Conservation (phyloP, 2,888 invertebrate genomes). For the Pseudococcus longispinus region DNA sequence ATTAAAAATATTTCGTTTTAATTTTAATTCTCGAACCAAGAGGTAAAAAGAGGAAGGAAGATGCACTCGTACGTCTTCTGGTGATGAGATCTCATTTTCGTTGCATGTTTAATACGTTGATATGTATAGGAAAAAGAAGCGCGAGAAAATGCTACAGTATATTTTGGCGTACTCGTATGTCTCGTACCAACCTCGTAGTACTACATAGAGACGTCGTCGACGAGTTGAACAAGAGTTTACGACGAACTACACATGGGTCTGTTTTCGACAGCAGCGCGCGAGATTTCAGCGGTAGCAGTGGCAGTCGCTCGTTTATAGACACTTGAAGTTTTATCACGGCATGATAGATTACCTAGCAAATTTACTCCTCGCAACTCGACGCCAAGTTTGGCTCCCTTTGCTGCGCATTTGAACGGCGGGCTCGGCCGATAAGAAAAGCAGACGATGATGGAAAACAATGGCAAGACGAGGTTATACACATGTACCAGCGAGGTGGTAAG, state of each 20-base stretch:
- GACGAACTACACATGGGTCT: constrained; percentile 9
- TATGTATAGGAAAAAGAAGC: too few species aligned
- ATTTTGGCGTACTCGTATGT: not conserved
- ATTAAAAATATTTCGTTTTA: too few species aligned
- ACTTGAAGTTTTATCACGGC: constrained; percentile 15
- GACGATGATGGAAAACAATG: constrained; percentile 31
- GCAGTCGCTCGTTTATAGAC: not conserved
- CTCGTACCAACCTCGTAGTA: not conserved
- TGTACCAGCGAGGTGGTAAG: not conserved
- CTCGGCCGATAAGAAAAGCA: not conserved
- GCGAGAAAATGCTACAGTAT: not conserved
- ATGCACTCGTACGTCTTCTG: too few species aligned
- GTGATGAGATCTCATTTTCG: too few species aligned
- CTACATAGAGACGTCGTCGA: not conserved
- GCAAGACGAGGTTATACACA: not conserved
- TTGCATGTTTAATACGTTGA: too few species aligned
- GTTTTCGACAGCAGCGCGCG: constrained; percentile 12
- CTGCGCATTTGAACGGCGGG: not conserved
- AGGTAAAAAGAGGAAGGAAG: too few species aligned
- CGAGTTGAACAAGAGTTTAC: not conserved
- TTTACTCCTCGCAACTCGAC: constrained; percentile 16
- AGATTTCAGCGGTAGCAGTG: not conserved
- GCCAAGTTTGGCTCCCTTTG: not conserved
- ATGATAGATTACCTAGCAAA: constrained; percentile 30
- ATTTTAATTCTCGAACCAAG: too few species aligned